Evolutionary conservation across 2,888 invertebrate genomes (phyloP).

Genomic region (Ceraclea dissimilis): DNA sequence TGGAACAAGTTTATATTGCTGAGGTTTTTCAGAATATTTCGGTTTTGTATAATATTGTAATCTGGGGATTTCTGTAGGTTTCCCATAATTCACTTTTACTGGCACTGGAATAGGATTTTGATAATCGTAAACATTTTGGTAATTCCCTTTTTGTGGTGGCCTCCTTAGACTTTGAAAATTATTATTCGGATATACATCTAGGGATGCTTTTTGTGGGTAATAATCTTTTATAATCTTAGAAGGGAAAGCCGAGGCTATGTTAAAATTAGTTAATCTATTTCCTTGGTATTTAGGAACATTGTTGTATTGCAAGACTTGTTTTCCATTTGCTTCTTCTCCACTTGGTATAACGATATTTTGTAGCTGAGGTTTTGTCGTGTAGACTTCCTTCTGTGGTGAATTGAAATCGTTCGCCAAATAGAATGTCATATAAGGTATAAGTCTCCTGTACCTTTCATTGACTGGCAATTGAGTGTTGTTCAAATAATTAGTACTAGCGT

Average conservation of each 20-base stretch:
- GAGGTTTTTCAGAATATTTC: conserved; percentile 35
- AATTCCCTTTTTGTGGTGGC: conserved; percentile 13
- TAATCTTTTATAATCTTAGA: conserved; percentile 39
- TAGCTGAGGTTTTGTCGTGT: conserved; percentile 30
- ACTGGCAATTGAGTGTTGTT: conserved; percentile 38
- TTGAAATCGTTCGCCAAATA: conserved; percentile 58
- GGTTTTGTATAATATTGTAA: conserved; percentile 35
- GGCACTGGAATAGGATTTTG: conserved; percentile 21
- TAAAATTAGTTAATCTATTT: conserved; percentile 42
- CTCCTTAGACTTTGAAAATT: conserved; percentile 14
- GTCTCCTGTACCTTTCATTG: conserved; percentile 64
- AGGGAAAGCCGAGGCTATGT: conserved; percentile 44
- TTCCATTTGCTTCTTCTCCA: conserved; percentile 38
- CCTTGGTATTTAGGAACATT: conserved; percentile 45
- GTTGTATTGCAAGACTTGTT: conserved; percentile 35
- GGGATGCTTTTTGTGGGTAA: conserved; percentile 31
- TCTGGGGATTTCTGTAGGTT: conserved; percentile 34
- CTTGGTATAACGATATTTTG: conserved; percentile 38
- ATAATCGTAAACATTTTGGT: conserved; percentile 12
- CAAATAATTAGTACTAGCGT: conserved; percentile 13
- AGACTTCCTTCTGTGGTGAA: conserved; percentile 31
- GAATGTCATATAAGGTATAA: conserved; percentile 79
- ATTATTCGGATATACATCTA: conserved; percentile 5
- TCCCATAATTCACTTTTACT: conserved; percentile 26
- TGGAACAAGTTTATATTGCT: conserved; percentile 44